Evolutionary conservation across 2,113 vertebrate species (phyloP), one percentile per base, ranked within the genome.

Genomic region (Gavialis gangeticus): DNA sequence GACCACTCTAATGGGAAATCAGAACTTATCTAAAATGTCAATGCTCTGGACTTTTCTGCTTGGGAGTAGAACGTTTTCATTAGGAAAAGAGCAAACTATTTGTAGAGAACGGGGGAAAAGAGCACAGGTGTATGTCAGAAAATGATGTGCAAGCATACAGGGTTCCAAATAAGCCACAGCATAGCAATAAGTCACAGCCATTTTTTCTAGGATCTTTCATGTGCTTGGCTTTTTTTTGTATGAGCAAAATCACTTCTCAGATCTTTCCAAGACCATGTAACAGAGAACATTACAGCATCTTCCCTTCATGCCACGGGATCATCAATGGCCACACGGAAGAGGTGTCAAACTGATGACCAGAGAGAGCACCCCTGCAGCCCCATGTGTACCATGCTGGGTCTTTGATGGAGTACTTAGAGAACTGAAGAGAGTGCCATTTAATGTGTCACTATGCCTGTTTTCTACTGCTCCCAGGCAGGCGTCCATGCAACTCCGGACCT

Each of bases 181-280:
- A 86, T 90, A 80, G 90, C 79, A 84, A 64, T 95, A 93, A 95
- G 75, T 96, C 92, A 95, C 87, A 87, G 67, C 93, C 86, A 85
- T 85, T 89, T 88, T 97, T 97, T 95, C 96, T 88, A 96, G 96
- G 94, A 96, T 95, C 92, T 92, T 93, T 92, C 77, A 85, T 84
- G 73, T 76, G 60, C 15, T 79, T 95, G 92, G 91, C 71, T 89
- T 80, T 94, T 96, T 91, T 88, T 84, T 93, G 85, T 95, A 96
- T 96, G 95, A 97, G 85, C 90, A 63, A 88, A 79, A 91, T 94
- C 91, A 67, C 95, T 96, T 94, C 95, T 88, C 58, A 75, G 91
- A 86, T 60, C 86, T 64, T 92, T 94, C 92, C 34, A 71, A 80
- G 90, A 92, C 82, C 22, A 84, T 10, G 89, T 91, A 92, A 95